Conservation (phyloP, 2,888 invertebrate genomes). For the Ochropleura leucogaster region DNA sequence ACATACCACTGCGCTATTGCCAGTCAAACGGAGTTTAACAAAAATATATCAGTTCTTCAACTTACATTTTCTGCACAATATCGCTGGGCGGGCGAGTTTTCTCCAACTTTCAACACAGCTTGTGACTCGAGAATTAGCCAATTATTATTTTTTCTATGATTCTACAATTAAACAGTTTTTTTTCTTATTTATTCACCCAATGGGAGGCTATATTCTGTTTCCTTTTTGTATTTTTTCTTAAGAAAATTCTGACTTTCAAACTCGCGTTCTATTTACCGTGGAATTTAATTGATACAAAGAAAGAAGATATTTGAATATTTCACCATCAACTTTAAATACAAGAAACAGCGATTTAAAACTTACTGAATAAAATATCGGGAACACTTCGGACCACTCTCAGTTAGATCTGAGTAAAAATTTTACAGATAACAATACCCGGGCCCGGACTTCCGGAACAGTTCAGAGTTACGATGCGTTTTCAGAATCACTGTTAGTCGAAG, state of each 20-base stretch:
- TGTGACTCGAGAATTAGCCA: conserved; percentile 3
- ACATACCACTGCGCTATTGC: not conserved
- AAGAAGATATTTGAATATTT: not conserved
- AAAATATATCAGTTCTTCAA: not conserved
- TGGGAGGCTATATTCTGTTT: not conserved
- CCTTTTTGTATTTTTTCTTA: not conserved
- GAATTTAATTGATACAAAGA: not conserved
- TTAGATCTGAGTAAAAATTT: not conserved
- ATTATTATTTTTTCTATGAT: conserved; percentile 23
- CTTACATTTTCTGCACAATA: conserved; percentile 13
- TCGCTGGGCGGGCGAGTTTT: not conserved
- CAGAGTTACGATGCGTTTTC: not conserved
- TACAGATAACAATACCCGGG: not conserved
- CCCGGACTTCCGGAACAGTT: not conserved
- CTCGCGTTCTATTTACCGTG: conserved; percentile 18
- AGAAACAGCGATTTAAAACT: conserved; percentile 3
- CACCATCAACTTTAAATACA: not conserved
- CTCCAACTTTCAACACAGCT: conserved; percentile 1
- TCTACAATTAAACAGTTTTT: conserved; percentile 3
- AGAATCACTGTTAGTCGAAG: conserved; percentile 2
- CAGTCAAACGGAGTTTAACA: too few species aligned
- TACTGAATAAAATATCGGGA: conserved; percentile 2
- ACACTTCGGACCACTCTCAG: not conserved
- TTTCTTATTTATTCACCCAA: not conserved
- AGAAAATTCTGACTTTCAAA: conserved; percentile 38